A percentile compares a stretch with the other conserved stretches of the same genome.
These are phyloP conservation scores for Piscicola geometra DNA, from an alignment of 2,888 invertebrate genomes.

Conservation along the genomic window DNA sequence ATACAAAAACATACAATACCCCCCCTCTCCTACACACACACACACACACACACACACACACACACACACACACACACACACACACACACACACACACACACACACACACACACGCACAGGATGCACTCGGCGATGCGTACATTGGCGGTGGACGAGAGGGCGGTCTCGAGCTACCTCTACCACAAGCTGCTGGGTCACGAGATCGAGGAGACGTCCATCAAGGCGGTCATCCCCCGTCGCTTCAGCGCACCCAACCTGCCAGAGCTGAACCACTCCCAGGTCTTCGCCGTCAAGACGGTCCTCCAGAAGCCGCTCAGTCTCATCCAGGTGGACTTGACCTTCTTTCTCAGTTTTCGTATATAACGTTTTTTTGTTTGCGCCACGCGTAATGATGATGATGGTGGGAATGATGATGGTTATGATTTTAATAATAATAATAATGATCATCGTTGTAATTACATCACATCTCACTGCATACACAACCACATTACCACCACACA, in stretches of 20 bases:
- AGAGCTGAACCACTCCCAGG: constrained; percentile 89
- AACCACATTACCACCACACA: too few species aligned
- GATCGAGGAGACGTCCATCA: constrained; percentile 80
- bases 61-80: constrained; percentile 3
- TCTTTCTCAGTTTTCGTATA: too few species aligned
- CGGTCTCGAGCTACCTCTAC: constrained; percentile 95
- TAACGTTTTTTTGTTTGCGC: too few species aligned
- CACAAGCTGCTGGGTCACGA: constrained; percentile 80
- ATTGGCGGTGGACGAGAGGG: constrained; percentile 91
- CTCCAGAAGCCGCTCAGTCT: constrained; percentile 88
- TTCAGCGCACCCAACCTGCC: constrained; percentile 95
- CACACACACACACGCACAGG: constrained; percentile 57
- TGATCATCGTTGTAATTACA: background rate
- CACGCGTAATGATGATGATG: too few species aligned
- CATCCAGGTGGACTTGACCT: constrained; percentile 81
- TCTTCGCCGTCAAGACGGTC: constrained; percentile 96
- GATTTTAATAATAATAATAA: background rate
- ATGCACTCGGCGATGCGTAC: constrained; percentile 91
- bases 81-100: background rate
- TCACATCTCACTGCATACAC: too few species aligned
- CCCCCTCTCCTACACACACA: too few species aligned
- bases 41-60: too few species aligned
- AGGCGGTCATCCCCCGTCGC: constrained; percentile 86
- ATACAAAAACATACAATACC: too few species aligned
- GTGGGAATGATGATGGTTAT: too few species aligned